Base-by-base conservation (phyloP, 2,888 invertebrate species). In the Tridacna crocea region DNA sequence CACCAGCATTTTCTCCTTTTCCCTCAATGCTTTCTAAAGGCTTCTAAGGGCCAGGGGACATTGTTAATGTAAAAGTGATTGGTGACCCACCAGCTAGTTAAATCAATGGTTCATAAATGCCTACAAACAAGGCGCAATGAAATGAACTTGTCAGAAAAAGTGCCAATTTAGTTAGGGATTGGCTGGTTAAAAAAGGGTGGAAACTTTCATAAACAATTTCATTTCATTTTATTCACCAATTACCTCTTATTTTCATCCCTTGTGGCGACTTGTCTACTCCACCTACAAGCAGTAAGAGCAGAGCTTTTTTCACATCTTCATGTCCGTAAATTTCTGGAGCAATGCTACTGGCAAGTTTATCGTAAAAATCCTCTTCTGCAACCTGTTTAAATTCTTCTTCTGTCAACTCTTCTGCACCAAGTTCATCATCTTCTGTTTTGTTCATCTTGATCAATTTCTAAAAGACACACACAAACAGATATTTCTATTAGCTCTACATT, bases 271-370 rank as follows among this genome's bases (percentile, higher is more conserved):
- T 96, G 96, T 94, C 98, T 3, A 95, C 95, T 47, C 96, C 96
- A 17, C 96, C 96, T 24, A 99, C 99, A 0, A 99, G 95, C 74
- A 99, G 95, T 86, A 99, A 94, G 61, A 99, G 95, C 73, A 99
- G 95, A 0, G 99, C 99, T 94, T 99, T 99, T 95, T 99, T 99
- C 0, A 99, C 97, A 95, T 99, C 99, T 91, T 98, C 96, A 92
- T 99, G 98, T 0, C 99, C 99, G 93, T 98, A 99, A 92, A 99
- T 99, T 96, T 99, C 99, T 0, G 99, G 99, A 1, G 99, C 99
- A 88, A 99, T 96, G 83, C 98, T 98, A 81, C 96, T 95, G 0
- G 99, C 98, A 93, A 99, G 96, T 91, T 97, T 97, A 47, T 97
- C 96, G 94, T 99, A 99, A 94, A 99, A 97, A 93, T 99, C 98